Conservation (phyloP, 2,888 invertebrate species). For the Drepanosiphum platanoidis region DNA sequence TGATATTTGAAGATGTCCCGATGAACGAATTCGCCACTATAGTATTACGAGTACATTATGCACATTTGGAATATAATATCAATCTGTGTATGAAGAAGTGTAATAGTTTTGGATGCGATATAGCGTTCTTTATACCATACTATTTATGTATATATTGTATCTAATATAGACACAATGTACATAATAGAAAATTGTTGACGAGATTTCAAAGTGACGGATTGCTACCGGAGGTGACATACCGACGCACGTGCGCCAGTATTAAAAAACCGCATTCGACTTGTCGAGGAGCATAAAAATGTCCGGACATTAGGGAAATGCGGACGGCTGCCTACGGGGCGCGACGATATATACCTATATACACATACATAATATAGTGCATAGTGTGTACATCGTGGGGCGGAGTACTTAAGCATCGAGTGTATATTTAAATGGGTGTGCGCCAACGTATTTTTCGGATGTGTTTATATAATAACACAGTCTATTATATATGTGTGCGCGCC, state of each 20-base stretch:
- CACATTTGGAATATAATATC: too few relatives aligned
- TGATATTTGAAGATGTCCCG: too few relatives aligned
- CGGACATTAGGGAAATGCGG: slow-evolving; percentile 34
- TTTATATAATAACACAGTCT: slow-evolving; percentile 35
- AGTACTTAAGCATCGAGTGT: slow-evolving; percentile 40
- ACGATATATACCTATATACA: neutral
- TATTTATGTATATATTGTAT: neutral
- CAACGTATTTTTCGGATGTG: slow-evolving; percentile 28
- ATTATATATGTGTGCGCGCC: neutral
- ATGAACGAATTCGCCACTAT: too few relatives aligned
- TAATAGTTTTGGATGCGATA: neutral
- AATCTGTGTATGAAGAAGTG: too few relatives aligned
- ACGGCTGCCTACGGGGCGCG: slow-evolving; percentile 25
- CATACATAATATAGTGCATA: neutral
- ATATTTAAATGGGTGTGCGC: slow-evolving; percentile 58
- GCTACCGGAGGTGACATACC: slow-evolving; percentile 35
- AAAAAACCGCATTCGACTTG: slow-evolving; percentile 1
- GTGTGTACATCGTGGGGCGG: slow-evolving; percentile 13
- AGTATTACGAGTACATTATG: too few relatives aligned
- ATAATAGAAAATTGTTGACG: slow-evolving; percentile 23
- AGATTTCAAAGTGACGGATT: slow-evolving; percentile 16
- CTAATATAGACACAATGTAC: too few relatives aligned
- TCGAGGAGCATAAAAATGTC: slow-evolving; percentile 8
- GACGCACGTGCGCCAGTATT: slow-evolving; percentile 3
- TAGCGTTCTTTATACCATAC: neutral